Evolutionary conservation across 2,888 invertebrate genomes (phyloP).

Genomic region (Rhogogaster chlorosoma): DNA sequence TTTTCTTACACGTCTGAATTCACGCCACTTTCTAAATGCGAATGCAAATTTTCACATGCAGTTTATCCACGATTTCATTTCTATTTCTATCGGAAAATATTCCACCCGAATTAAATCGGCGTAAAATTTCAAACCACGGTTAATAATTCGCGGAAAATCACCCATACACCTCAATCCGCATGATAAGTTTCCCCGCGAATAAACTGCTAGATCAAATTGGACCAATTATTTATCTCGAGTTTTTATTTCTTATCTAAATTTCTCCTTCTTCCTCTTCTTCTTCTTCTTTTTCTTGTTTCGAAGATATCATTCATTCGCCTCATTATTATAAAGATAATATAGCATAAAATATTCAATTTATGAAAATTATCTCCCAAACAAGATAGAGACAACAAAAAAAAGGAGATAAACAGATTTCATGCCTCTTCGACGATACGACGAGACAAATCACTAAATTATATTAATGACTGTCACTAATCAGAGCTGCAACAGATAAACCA

Average conservation of each 20-base stretch:
- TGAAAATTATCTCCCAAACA: neutral
- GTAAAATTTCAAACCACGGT: too few relatives aligned
- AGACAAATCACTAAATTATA: constrained; percentile 31
- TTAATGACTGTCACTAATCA: neutral
- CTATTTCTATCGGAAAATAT: neutral
- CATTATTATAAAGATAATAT: neutral
- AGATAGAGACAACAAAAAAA: neutral
- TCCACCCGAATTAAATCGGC: too few relatives aligned
- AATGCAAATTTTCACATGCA: too few relatives aligned
- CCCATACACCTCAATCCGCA: too few relatives aligned
- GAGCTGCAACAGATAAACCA: neutral
- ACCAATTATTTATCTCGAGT: neutral
- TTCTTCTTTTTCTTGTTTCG: neutral
- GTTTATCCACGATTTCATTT: too few relatives aligned
- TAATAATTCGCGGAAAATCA: too few relatives aligned
- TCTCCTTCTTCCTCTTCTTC: neutral
- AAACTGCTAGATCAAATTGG: neutral
- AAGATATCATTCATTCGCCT: neutral
- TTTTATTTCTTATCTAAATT: neutral
- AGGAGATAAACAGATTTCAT: neutral
- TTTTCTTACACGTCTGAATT: too few relatives aligned
- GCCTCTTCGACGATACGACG: neutral
- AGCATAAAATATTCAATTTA: neutral
- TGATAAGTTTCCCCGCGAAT: too few relatives aligned
- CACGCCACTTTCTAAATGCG: too few relatives aligned